Percentiles rank a stretch among this genome's conserved stretches.
Conservation (phyloP, 1,140 invertebrate genomes). For the Alviniconcha marisindica region DNA sequence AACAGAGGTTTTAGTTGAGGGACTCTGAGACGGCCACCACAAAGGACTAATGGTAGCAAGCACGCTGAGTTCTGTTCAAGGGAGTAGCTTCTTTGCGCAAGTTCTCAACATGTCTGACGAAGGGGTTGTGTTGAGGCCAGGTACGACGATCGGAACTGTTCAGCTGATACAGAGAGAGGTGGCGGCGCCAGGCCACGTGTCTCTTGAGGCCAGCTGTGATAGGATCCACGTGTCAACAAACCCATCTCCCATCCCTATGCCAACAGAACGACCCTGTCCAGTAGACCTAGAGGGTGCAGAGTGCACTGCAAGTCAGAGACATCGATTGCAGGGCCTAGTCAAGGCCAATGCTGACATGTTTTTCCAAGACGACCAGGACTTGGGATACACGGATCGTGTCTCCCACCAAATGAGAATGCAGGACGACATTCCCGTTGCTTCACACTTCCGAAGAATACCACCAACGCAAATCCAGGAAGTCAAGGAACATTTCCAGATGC, state of each 20-base stretch:
- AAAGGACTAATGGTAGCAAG: background rate
- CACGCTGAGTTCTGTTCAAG: background rate
- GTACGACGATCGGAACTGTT: background rate
- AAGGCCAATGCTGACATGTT: background rate
- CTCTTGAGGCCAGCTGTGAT: background rate
- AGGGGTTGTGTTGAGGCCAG: background rate
- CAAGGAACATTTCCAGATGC: conserved; percentile 14
- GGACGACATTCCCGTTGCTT: background rate
- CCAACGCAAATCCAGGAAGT: conserved; percentile 1
- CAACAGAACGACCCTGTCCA: background rate
- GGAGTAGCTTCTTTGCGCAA: background rate
- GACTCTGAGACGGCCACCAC: background rate
- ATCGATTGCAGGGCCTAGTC: background rate
- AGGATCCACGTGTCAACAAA: background rate
- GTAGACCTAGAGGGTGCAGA: background rate
- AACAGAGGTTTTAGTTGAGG: background rate
- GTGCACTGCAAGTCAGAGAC: background rate
- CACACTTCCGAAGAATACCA: background rate
- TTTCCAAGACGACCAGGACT: background rate
- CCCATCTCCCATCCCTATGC: background rate
- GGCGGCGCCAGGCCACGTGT: background rate
- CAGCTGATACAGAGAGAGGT: background rate
- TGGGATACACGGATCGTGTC: background rate
- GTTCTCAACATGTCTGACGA: background rate
- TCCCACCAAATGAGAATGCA: background rate